Evolutionary conservation across 2,888 invertebrate species (phyloP), one percentile per base, ranked within the genome.

Genomic region (Dendrolimus pini): DNA sequence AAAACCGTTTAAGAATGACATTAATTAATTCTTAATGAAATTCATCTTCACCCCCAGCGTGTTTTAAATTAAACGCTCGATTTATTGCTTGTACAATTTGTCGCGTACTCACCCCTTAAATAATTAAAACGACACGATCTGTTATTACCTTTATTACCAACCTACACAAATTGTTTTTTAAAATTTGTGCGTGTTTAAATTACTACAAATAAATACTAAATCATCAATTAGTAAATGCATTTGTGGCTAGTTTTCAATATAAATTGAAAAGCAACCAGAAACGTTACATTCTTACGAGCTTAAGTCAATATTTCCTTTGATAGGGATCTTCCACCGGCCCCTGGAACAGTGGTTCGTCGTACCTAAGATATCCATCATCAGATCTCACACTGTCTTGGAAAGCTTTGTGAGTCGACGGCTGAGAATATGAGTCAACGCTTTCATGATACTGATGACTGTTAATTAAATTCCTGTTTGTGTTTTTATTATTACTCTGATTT

Each of bases 11-110:
- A 89, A 90, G 90, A 88, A 90, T 90, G 90, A 90, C 90, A 90
- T 90, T 90, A 90, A 90, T 90, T 90, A 90, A 89, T 89, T 89
- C 90, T 90, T 89, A 90, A 89, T 90, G 90, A 89, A 90, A 90
- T 90, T 89, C 89, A 89, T 90, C 90, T 90, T 88, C 89, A 82
- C 90, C 89, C 89, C 83, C 84, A 72, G 64, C 79, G 78, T 78
- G 85, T 84, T 89, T 89, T 89, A 89, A 90, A 85, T 89, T 89
- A 82, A 88, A 85, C 73, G 80, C 74, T 78, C 83, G 85, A 90
- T 90, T 90, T 90, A 89, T 90, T 85, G 75, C 88, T 82, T 74
- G 87, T 82, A 85, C 88, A 89, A 89, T 89, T 89, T 89, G 89
- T 89, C 89, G 86, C 81, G 76, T 74, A 75, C 72, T 69, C 70